phyloP scores from a whole-genome alignment of 2,797 vertebrate genomes.

The Botia kubotai region DNA sequence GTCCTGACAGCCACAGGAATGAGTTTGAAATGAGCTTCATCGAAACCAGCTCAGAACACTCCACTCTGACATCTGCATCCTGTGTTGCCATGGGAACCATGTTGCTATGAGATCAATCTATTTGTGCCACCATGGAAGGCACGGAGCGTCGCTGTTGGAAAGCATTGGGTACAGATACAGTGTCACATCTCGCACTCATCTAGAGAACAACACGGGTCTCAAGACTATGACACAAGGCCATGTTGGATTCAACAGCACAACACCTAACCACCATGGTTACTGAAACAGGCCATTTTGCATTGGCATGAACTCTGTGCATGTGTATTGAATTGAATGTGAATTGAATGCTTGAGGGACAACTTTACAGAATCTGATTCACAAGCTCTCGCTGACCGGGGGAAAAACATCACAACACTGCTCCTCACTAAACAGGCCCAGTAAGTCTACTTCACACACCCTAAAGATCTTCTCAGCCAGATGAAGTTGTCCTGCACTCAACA shows the following conservation, averaged over 20 bases:
- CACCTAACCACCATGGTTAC: no score
- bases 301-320: no score
- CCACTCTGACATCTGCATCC: constrained; percentile 76
- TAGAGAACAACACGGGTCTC: background rate
- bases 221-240: no score
- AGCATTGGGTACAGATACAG: constrained; percentile 48
- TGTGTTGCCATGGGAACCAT: constrained; percentile 71
- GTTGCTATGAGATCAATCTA: constrained; percentile 83
- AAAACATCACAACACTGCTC: no score
- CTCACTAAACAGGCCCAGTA: no score
- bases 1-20: constrained; percentile 11
- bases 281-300: background rate
- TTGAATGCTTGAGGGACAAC: no score
- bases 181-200: constrained; percentile 59
- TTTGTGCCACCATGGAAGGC: constrained; percentile 74
- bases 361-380: no score
- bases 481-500: no score
- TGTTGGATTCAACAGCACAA: no score
- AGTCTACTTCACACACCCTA: background rate
- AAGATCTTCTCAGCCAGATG: background rate
- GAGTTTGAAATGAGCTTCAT: constrained; percentile 53
- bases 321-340: no score
- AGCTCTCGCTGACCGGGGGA: no score
- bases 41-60: constrained; percentile 72
- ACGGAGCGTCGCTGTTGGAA: constrained; percentile 68